These are phyloP conservation scores for Bombus superbus DNA, from an alignment of 1,140 invertebrate species.

Conservation along the genomic window DNA sequence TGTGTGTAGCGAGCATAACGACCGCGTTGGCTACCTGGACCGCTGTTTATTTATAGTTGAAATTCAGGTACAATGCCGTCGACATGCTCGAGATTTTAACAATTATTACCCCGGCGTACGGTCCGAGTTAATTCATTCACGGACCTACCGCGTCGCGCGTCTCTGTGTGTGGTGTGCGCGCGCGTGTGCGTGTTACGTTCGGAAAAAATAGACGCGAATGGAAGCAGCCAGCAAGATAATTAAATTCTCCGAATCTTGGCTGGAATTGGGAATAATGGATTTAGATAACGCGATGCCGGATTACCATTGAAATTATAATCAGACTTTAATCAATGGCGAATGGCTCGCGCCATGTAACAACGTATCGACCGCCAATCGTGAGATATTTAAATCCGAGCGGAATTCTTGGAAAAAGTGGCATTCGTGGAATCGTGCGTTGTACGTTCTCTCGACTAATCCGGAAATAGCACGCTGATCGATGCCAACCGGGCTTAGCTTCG, in stretches of 20 bases:
- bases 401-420: background rate
- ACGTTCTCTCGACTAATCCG: background rate
- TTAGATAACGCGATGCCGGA: background rate
- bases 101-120: conserved; percentile 10
- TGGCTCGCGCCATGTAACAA: background rate
- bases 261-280: background rate
- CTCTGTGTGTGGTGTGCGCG: background rate
- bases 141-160: background rate
- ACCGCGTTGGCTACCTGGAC: background rate
- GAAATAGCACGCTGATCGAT: conserved; percentile 13
- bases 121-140: conserved; percentile 10
- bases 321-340: conserved; percentile 8
- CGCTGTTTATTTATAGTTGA: conserved; percentile 41
- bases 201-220: background rate
- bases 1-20: conserved; percentile 41
- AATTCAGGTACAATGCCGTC: conserved; percentile 26
- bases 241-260: background rate
- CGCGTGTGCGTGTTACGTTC: no score
- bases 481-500: background rate
- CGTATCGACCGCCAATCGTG: background rate
- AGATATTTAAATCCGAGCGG: background rate
- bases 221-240: background rate
- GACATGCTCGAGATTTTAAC: conserved; percentile 1
- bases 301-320: conserved; percentile 2
- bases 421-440: background rate